Evolutionary conservation across 2,113 vertebrate genomes (phyloP).

Genomic region (Mungos mungo): DNA sequence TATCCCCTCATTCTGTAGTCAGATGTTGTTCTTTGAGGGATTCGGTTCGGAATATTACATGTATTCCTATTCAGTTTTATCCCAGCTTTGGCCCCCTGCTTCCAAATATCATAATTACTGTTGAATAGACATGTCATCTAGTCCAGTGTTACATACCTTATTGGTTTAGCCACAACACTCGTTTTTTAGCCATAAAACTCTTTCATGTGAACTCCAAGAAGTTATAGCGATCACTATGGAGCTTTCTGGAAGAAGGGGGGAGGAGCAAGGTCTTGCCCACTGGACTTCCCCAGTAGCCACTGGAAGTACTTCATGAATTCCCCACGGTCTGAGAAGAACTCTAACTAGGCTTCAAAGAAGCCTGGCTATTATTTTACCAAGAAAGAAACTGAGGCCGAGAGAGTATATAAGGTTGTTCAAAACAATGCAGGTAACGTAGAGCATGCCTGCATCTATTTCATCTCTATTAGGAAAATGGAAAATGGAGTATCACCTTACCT

Average conservation of each 20-base stretch:
- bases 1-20: background rate
- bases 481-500: background rate
- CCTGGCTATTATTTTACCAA: background rate
- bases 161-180: background rate
- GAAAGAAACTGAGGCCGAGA: background rate
- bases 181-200: background rate
- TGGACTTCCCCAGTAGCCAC: background rate
- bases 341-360: background rate
- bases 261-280: background rate
- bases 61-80: background rate
- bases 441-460: background rate
- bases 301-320: background rate
- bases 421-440: background rate
- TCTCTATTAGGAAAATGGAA: slow-evolving; percentile 37
- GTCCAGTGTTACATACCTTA: background rate
- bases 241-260: background rate
- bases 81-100: slow-evolving; percentile 14
- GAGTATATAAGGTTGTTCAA: background rate
- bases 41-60: background rate
- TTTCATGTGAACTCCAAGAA: background rate
- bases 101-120: slow-evolving; percentile 19
- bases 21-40: background rate
- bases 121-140: background rate
- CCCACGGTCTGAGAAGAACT: background rate
- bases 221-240: background rate